A percentile compares a stretch with the other conserved stretches of the same genome.
Conservation (phyloP, 2,113 vertebrate species). For the Drymodes brunneopygia region DNA sequence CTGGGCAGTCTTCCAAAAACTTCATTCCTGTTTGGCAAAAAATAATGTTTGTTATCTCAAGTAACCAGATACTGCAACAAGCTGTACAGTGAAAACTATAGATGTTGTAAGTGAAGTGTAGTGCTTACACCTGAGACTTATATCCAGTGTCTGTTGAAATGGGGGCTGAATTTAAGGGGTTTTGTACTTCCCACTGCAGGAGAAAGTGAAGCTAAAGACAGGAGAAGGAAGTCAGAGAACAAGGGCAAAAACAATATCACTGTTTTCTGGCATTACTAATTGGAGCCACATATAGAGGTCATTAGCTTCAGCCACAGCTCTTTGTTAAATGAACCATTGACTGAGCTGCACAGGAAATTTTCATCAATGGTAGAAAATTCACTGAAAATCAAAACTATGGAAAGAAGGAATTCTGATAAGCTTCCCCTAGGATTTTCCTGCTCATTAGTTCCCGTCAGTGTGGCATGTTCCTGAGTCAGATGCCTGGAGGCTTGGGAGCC, state of each 20-base stretch:
- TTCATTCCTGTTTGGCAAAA: slow-evolving; percentile 66
- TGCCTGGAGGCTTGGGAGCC: neutral
- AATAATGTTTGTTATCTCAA: slow-evolving; percentile 6
- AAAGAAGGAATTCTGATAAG: neutral
- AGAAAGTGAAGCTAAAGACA: neutral
- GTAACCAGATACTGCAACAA: neutral
- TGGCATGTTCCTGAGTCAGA: neutral
- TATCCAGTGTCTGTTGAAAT: neutral
- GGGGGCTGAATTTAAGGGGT: neutral
- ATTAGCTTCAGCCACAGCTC: neutral
- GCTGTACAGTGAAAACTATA: neutral
- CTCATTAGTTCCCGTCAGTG: neutral
- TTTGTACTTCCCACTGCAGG: neutral
- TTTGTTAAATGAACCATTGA: neutral
- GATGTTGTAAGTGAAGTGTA: neutral
- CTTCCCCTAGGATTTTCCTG: neutral
- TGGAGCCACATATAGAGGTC: neutral
- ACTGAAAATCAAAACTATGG: neutral
- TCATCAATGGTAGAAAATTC: neutral
- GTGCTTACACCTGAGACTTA: neutral
- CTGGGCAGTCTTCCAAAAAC: slow-evolving; percentile 69
- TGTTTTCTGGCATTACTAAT: neutral
- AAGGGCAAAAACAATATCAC: neutral
- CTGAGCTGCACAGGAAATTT: neutral
- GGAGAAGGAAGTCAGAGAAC: neutral